Evolutionary conservation across 2,888 invertebrate genomes (phyloP).

Genomic region (Cheilosia variabilis): DNA sequence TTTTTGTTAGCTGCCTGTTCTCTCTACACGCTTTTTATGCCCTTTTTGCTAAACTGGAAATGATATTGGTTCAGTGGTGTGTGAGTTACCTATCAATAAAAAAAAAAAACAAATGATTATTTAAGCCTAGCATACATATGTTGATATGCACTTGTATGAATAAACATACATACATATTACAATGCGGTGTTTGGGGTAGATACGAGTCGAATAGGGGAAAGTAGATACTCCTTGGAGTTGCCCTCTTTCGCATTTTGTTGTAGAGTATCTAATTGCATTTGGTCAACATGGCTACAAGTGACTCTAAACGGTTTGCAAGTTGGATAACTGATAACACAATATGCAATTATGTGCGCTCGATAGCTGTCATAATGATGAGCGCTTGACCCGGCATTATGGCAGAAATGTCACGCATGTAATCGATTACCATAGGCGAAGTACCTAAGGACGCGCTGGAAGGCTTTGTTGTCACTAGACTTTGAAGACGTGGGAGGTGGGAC

Average conservation of each 20-base stretch:
- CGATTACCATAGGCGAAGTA: no score
- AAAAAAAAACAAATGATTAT: conserved; percentile 38
- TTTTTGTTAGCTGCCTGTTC: neutral
- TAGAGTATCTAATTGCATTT: neutral
- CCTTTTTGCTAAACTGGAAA: conserved; percentile 51
- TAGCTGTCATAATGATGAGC: no score
- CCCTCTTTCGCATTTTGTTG: conserved; percentile 2
- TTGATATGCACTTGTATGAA: neutral
- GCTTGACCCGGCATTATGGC: no score
- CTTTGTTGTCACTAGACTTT: no score
- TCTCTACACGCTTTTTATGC: conserved; percentile 1
- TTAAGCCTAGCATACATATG: neutral
- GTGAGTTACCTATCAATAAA: conserved; percentile 16
- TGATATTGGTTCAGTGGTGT: conserved; percentile 41
- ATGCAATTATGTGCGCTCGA: no score
- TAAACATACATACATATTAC: neutral
- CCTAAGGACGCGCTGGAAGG: no score
- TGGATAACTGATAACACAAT: no score
- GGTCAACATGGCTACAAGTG: neutral
- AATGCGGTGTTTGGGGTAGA: conserved; percentile 2
- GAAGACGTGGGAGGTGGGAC: no score
- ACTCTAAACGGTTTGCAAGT: neutral
- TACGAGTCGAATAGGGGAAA: conserved; percentile 20
- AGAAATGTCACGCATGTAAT: no score
- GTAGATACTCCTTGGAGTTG: conserved; percentile 2